These are phyloP conservation scores for Vanessa atalanta DNA, from an alignment of 1,140 invertebrate genomes.

Conservation along the genomic window DNA sequence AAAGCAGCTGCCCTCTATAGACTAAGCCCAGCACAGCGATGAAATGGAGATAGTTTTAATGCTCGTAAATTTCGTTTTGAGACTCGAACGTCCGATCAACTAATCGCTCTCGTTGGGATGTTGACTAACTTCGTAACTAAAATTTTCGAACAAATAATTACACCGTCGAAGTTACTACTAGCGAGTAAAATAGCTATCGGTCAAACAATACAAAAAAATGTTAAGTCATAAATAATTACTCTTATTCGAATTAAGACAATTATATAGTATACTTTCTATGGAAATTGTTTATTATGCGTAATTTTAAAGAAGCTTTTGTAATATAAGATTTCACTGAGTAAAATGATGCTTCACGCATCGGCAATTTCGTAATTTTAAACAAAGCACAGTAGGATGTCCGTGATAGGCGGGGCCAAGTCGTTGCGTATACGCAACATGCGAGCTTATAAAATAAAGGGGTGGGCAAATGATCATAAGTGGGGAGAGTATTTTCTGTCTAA, in stretches of 20 bases:
- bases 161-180: not conserved
- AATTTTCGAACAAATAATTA: slow-evolving; percentile 51
- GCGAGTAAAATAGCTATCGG: not conserved
- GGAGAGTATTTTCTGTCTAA: slow-evolving; percentile 44
- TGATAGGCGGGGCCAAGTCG: slow-evolving; percentile 54
- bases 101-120: slow-evolving; percentile 62
- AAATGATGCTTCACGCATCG: slow-evolving; percentile 48
- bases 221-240: not conserved
- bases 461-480: slow-evolving; percentile 46
- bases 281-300: slow-evolving; percentile 10
- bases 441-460: slow-evolving; percentile 45
- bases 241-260: not conserved
- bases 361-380: slow-evolving; percentile 57
- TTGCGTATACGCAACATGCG: slow-evolving; percentile 53
- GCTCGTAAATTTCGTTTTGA: slow-evolving; percentile 73
- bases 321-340: slow-evolving; percentile 14
- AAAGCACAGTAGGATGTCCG: slow-evolving; percentile 62
- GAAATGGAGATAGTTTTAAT: slow-evolving; percentile 77
- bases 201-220: not conserved
- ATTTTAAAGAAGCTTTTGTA: slow-evolving; percentile 26
- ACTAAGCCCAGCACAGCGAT: slow-evolving; percentile 56
- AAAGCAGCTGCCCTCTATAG: slow-evolving; percentile 59
- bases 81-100: slow-evolving; percentile 59
- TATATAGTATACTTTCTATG: not conserved
- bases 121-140: slow-evolving; percentile 59